Percentiles rank a stretch among this genome's conserved stretches.
phyloP scores from a whole-genome alignment of 2,113 vertebrate species.

The Pelodiscus sinensis region DNA sequence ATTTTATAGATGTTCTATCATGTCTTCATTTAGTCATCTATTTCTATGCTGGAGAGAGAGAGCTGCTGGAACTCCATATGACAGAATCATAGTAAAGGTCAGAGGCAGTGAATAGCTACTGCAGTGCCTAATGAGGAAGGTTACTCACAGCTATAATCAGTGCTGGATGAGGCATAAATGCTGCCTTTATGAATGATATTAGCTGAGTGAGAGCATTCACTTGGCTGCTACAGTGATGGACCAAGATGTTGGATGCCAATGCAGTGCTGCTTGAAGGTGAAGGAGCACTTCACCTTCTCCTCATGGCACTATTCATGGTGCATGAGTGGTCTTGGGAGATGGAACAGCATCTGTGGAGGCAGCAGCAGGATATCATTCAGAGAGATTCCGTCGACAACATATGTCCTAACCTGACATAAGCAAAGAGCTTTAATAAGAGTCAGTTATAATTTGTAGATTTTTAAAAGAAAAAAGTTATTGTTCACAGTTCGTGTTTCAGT shows the following conservation, averaged over 20 bases:
- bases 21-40: too few species aligned
- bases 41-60: neutral
- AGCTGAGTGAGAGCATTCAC: neutral
- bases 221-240: neutral
- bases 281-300: neutral
- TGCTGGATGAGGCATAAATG: neutral
- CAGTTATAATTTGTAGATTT: neutral
- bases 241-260: neutral
- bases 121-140: neutral
- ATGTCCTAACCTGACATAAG: neutral
- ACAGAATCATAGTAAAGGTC: fast-evolving
- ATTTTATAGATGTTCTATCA: too few species aligned
- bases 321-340: neutral
- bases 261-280: neutral
- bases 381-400: neutral
- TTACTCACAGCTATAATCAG: neutral
- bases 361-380: neutral
- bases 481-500: neutral
- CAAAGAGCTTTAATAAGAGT: neutral
- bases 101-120: neutral
- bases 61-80: neutral
- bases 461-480: neutral
- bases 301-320: neutral
- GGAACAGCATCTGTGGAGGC: neutral
- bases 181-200: neutral